A percentile compares a stretch with the other conserved stretches of the same genome.
phyloP scores from a whole-genome alignment of 30 jellyfish, hydroid and myxozoan species.

The Cassiopea andromeda region DNA sequence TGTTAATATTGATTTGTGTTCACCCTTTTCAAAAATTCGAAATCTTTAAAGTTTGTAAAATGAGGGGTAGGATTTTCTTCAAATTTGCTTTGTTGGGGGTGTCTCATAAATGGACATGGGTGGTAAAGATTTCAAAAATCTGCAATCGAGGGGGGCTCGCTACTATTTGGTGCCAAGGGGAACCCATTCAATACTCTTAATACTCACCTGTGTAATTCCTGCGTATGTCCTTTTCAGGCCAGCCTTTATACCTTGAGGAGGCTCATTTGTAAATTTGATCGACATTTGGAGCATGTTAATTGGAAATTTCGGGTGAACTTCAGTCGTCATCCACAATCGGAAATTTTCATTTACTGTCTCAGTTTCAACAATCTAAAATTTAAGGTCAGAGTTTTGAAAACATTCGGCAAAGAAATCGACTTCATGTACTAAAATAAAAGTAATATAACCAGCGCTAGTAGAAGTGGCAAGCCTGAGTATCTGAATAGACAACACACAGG shows the following conservation, averaged over 20 bases:
- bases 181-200: not conserved
- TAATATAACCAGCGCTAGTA: not conserved
- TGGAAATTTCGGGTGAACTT: constrained; percentile 88
- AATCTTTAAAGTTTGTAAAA: too few species aligned
- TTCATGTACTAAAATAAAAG: not conserved
- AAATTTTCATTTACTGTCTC: constrained; percentile 78
- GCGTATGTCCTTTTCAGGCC: constrained; percentile 91
- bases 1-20: too few species aligned
- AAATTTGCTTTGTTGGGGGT: too few species aligned
- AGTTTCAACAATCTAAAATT: constrained; percentile 52
- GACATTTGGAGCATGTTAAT: constrained; percentile 84
- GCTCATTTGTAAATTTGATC: constrained; percentile 88
- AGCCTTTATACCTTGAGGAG: constrained; percentile 92
- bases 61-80: too few species aligned
- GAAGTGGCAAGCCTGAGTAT: too few species aligned
- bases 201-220: constrained; percentile 82
- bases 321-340: constrained; percentile 94
- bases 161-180: too few species aligned
- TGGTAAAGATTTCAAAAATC: too few species aligned
- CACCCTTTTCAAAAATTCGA: too few species aligned
- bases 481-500: too few species aligned
- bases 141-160: too few species aligned
- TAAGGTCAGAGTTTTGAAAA: not conserved
- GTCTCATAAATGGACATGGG: too few species aligned
- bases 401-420: not conserved